Conservation (phyloP, 2,113 vertebrate species). For the Cryptomyrus ogoouensis region DNA sequence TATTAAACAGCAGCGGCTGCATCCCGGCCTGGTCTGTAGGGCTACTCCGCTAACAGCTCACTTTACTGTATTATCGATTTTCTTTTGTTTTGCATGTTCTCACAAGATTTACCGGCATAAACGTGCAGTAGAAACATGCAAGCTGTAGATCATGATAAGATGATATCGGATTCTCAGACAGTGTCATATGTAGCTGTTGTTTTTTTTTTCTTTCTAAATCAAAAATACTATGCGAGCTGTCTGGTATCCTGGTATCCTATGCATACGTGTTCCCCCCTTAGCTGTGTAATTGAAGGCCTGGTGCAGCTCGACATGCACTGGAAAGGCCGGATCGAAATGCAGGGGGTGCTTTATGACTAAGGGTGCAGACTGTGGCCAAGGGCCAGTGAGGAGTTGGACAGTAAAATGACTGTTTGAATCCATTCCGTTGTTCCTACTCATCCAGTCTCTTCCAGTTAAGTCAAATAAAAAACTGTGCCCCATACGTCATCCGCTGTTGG, state of each 20-base stretch:
- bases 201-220: not conserved
- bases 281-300: not conserved
- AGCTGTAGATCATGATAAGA: not conserved
- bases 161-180: slow-evolving; percentile 8
- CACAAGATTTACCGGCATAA: slow-evolving; percentile 14
- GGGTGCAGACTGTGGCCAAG: slow-evolving; percentile 44
- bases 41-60: slow-evolving; percentile 27
- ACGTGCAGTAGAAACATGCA: not conserved
- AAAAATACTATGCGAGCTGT: not conserved
- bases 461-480: slow-evolving; percentile 43
- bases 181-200: not conserved
- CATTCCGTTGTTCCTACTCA: slow-evolving; percentile 26
- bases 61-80: slow-evolving; percentile 28
- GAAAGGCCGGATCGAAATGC: not conserved
- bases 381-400: slow-evolving; percentile 52
- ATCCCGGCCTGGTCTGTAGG: slow-evolving; percentile 10
- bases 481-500: slow-evolving; percentile 45
- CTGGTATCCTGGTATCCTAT: not conserved
- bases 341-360: slow-evolving; percentile 27
- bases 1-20: slow-evolving; percentile 23
- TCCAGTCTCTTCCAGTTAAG: slow-evolving; percentile 52
- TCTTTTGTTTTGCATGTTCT: slow-evolving; percentile 18
- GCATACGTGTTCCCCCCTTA: not conserved
- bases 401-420: slow-evolving; percentile 57
- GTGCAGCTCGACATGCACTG: not conserved